Evolutionary conservation across 2,888 invertebrate genomes (phyloP), one percentile per base, ranked within the genome.

Genomic region (Tetheella fluctuosa): DNA sequence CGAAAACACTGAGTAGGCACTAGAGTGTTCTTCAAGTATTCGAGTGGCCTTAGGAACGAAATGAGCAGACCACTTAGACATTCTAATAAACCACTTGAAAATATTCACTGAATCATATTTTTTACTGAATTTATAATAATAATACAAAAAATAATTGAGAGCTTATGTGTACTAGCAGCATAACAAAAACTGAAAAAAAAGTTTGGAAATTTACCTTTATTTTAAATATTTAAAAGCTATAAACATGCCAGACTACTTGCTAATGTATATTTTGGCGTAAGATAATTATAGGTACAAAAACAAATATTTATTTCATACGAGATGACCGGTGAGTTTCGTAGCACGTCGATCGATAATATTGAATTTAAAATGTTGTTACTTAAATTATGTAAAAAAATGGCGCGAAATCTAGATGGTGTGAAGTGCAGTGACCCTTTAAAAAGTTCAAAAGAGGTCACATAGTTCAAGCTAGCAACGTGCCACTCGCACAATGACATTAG

Each of bases 31-130:
- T 90, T 80, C 71, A 84, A 71, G 67, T 52, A 61, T 74, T 80
- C 69, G 72, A 83, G 82, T 76, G 79, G 83, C 74, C 77, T 77
- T 79, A 70, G 81, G 70, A 78, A 75, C 83, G 85, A 86, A 90
- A 86, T 90, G 91, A 90, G 86, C 91, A 90, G 84, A 84, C 89
- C 88, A 88, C 91, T 90, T 85, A 86, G 81, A 87, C 86, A 79
- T 77, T 82, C 77, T 84, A 85, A 89, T 73, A 87, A 86, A 84
- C 83, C 87, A 74, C 86, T 88, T 69, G 69, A 81, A 74, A 80
- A 78, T 74, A 76, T 78, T 76, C 74, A 70, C 71, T 73, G 71
- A 65, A 69, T 73, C 65, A 71, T 23, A 64, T 65, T 71, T 73
- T 67, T 57, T 61, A 54, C n/a, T 15, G 28, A 59, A 20, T 55